Evolutionary conservation across 2,797 vertebrate species (phyloP), one percentile per base, ranked within the genome.

Genomic region (Nannoperca obscura): DNA sequence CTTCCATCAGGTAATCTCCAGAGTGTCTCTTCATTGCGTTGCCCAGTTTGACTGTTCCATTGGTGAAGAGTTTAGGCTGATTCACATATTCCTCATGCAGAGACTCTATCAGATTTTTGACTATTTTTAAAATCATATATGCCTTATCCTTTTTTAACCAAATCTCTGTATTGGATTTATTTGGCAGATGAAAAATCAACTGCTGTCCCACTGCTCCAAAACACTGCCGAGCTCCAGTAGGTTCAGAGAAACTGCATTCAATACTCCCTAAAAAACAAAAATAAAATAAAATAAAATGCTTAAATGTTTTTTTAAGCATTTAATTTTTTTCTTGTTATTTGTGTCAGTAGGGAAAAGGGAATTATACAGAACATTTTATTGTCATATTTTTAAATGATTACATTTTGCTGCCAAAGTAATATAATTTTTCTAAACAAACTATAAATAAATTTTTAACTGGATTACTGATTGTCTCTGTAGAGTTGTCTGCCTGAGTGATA

Each of bases 31-130:
- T 73, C 22, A 3, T 46, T 38, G 69, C 54, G 0, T 71, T 11
- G 7, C 36, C 44, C 0, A 89, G 2, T 30, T 22, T 66, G 0
- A 87, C 10, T 53, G 36, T 76, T 65, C 76, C 71, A 19, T 30
- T 63, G 7, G 14, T 12, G 1, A 66, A 3, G 1, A 3, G 0
- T 38, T 13, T n/a, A n/a, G 14, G 11, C 3, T 61, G 52, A 61
- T 34, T 40, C 2, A 10, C 1, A 20, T 58, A 46, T 13, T 69
- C 2, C 0, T 15, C 2, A 30, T 71, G 0, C 1, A 13, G 0
- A 0, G 0, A 2, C 14, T 27, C 1, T 2, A 0, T 6, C 0
- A 9, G 2, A 22, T 55, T 6, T 13, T 15, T 70, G 0, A 11
- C 0, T 19, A 2, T 38, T 46, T 47, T 73, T 42, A 81, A 30